Base-by-base conservation (phyloP, 1,140 invertebrate species). In the Ceratitis capitata region DNA sequence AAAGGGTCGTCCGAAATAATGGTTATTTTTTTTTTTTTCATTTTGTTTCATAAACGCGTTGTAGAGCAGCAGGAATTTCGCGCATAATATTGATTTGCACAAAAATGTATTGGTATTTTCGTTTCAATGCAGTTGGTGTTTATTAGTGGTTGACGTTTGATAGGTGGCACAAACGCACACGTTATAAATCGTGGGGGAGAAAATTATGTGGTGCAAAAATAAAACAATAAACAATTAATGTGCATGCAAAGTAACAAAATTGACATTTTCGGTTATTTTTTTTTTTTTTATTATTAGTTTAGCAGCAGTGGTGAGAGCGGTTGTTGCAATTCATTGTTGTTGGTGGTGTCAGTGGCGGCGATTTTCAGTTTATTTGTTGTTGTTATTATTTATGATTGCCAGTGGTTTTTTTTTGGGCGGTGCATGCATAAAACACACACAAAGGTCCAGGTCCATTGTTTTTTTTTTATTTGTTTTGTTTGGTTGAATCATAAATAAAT, bases 241-340 rank as follows among this genome's bases (percentile, higher is more conserved):
- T 23, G 39, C 69, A 78, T 45, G 39, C 39, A 78, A 78, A 9
- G 39, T 45, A 45, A 49, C 23, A 7, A 12, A 64, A 12, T 32
- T 39, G 23, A 16, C 9, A 23, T 51, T 39, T 53, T 83, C 29
- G 3, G n/a, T 32, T 23, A 53, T 82, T 32, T 9, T n/a, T n/a
- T 32, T 69, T 32, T 84, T 64, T 2, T 47, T 64, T 45, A 82
- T 4, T 29, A 56, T 82, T 61, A 29, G 78, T 82, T 58, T 51
- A n/a, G 45, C 42, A 82, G 78, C 82, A 10, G 53, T 49, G 85
- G 26, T 84, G 19, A 83, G 49, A 39, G 83, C 29, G 7, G 83
- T 74, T 42, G 47, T 69, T 29, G 26, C 14, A 53, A 39, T 61
- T 42, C 3, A 42, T 86, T n/a, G 39, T 26, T 23, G 42, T 83